Evolutionary conservation across 2,113 vertebrate species (phyloP).

Genomic region (Axis porcinus): DNA sequence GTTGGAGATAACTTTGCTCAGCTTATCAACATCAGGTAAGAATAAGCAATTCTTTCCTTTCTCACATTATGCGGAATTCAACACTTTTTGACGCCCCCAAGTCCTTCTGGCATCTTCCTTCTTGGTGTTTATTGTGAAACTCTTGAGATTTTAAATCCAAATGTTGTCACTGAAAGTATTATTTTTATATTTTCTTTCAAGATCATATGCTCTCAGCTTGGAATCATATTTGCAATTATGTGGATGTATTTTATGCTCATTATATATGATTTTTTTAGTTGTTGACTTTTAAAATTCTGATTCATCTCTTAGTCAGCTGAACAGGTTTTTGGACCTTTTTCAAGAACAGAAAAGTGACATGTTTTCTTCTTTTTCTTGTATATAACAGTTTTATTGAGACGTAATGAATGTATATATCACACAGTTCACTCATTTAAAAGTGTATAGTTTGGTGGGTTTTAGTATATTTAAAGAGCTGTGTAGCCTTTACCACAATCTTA

Average conservation of each 20-base stretch:
- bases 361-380: neutral
- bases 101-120: neutral
- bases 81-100: neutral
- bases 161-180: neutral
- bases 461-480: neutral
- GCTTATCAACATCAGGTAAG: neutral
- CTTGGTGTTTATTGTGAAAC: neutral
- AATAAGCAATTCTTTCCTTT: neutral
- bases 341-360: neutral
- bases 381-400: neutral
- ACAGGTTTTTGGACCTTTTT: neutral
- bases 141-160: neutral
- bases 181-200: slow-evolving; percentile 3
- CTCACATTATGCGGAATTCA: neutral
- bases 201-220: neutral
- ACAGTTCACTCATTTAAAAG: neutral
- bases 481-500: neutral
- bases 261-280: slow-evolving; percentile 22
- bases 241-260: neutral
- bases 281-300: slow-evolving; percentile 12
- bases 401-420: neutral
- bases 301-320: neutral
- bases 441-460: neutral
- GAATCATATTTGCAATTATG: neutral
- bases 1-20: neutral